Evolutionary conservation across 2,797 vertebrate genomes (phyloP), one percentile per base, ranked within the genome.

Genomic region (Periparus ater): DNA sequence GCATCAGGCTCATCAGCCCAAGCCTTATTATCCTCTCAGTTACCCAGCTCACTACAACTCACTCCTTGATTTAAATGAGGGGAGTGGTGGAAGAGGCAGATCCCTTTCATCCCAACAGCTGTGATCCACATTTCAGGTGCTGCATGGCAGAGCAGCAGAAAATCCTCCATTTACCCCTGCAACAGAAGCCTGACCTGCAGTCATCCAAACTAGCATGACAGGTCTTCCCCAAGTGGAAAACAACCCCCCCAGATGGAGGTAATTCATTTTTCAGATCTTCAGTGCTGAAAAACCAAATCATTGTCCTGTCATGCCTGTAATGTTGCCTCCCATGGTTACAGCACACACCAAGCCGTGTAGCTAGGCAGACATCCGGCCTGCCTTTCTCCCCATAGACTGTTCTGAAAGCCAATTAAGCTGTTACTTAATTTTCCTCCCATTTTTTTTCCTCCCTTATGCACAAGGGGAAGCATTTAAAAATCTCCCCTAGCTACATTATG

Each of bases 251-350:
- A 11, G 65, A 45, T 91, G 81, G 68, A 92, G 65, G 45, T 38
- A 76, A 89, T 91, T 96, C 11, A 70, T 95, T 95, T 95, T 95
- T 88, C 89, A 90, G 73, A 57, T 88, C 87, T 88, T 80, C 70
- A 32, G 61, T 57, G 79, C 84, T 96, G 87, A 86, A 88, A 92
- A 92, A 53, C 77, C 65, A 66, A 86, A 92, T 94, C 88, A 85
- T 76, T 95, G 89, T 87, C 91, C 74, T 84, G 63, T 91, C 91
- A 88, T 88, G 94, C 85, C 67, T 82, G 60, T 95, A 94, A 95
- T 96, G 58, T 81, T 70, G 83, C 94, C 74, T 96, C 89, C 92
- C 96, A 81, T 96, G 78, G 93, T 96, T 94, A 95, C 96, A 93
- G 95, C 95, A 96, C 95, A 95, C 89, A 84, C 73, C 79, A 70